Conservation (phyloP, 2,113 vertebrate species). For the Pavo muticus region DNA sequence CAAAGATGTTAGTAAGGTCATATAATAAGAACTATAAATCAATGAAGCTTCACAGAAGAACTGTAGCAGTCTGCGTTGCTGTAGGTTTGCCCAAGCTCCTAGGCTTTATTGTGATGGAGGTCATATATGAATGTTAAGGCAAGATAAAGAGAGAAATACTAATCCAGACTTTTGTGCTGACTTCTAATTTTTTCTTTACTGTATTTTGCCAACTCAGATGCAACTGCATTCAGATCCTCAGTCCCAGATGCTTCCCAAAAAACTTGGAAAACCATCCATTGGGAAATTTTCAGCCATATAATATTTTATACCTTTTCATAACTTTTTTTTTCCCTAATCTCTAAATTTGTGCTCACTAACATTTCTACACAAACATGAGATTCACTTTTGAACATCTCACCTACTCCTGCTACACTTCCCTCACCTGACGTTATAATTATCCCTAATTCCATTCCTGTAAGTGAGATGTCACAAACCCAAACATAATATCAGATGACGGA, state of each 20-base stretch:
- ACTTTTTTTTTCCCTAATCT: neutral
- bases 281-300: neutral
- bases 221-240: neutral
- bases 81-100: neutral
- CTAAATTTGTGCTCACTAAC: neutral
- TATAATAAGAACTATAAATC: neutral
- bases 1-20: neutral
- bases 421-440: neutral
- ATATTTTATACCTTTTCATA: neutral
- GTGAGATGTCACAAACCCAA: neutral
- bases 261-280: neutral
- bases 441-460: neutral
- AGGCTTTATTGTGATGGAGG: neutral
- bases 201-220: neutral
- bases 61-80: neutral
- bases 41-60: slow-evolving; percentile 32
- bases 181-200: neutral
- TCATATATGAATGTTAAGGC: neutral
- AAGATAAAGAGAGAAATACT: neutral
- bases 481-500: neutral
- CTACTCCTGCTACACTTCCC: neutral
- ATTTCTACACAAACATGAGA: neutral
- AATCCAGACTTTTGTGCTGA: neutral
- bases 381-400: neutral
- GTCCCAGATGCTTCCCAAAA: neutral